phyloP scores from a whole-genome alignment of 2,113 vertebrate genomes.

The Solea senegalensis region DNA sequence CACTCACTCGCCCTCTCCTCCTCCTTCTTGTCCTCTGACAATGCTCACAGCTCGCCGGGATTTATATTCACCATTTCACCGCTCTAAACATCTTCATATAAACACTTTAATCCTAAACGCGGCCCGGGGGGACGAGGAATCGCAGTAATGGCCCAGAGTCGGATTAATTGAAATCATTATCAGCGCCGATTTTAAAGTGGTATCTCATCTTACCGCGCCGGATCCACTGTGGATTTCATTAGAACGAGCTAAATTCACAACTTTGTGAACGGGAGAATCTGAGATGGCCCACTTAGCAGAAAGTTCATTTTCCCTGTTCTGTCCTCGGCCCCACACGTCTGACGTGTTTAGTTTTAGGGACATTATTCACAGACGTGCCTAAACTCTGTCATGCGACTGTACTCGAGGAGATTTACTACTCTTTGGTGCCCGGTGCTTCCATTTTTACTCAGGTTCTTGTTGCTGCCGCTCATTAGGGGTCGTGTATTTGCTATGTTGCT shows the following conservation, averaged over 20 bases:
- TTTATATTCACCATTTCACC: conserved; percentile 49
- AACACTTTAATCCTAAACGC: conserved; percentile 43
- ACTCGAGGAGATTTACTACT: conserved; percentile 20
- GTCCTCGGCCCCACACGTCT: conserved; percentile 13
- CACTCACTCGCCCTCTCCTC: conserved; percentile 57
- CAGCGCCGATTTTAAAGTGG: conserved; percentile 14
- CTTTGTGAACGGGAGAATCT: not conserved
- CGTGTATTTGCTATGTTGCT: conserved; percentile 4
- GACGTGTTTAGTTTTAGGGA: conserved; percentile 39
- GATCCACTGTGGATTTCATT: conserved; percentile 26
- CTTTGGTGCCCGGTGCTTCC: conserved; percentile 5
- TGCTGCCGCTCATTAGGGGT: conserved; percentile 9
- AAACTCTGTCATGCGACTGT: too few relatives aligned
- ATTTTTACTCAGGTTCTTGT: conserved; percentile 21
- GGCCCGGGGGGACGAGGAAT: conserved; percentile 13
- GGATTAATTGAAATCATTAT: conserved; percentile 49
- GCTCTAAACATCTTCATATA: conserved; percentile 59
- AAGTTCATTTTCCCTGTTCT: not conserved
- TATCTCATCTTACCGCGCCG: conserved; percentile 7
- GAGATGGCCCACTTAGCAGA: not conserved
- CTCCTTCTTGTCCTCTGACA: conserved; percentile 56
- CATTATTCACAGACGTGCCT: conserved; percentile 35
- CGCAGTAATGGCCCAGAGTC: conserved; percentile 9
- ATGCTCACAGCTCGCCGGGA: conserved; percentile 59
- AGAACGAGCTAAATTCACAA: not conserved